Evolutionary conservation across 2,113 vertebrate genomes (phyloP).

Genomic region (Amazona guildingii): DNA sequence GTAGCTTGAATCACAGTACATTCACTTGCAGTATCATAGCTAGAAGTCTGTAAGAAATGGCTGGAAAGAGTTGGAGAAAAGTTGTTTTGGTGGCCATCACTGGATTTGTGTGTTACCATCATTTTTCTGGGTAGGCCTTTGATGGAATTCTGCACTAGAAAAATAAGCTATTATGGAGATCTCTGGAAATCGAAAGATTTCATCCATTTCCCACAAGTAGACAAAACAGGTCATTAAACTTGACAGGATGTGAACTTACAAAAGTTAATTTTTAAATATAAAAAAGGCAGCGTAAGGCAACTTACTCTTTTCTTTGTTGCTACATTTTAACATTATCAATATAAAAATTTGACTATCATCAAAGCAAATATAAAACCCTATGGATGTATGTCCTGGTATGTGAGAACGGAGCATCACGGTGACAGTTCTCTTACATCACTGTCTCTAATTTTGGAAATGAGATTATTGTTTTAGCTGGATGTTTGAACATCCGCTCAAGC

Average conservation of each 20-base stretch:
- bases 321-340: not conserved
- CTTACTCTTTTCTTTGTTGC: not conserved
- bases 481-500: not conserved
- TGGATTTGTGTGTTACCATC: not conserved
- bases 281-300: not conserved
- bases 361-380: not conserved
- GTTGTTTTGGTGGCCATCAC: not conserved
- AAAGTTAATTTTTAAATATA: not conserved
- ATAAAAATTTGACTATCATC: not conserved
- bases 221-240: not conserved
- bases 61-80: not conserved
- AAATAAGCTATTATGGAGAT: not conserved
- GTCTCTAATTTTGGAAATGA: not conserved
- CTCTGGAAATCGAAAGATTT: not conserved
- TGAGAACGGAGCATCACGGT: not conserved
- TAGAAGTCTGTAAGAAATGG: not conserved
- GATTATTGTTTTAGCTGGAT: not conserved
- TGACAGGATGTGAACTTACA: not conserved
- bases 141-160: not conserved
- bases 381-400: not conserved
- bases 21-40: not conserved
- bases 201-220: not conserved
- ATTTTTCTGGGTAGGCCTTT: not conserved
- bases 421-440: not conserved
- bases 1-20: not conserved